Evolutionary conservation across 2,797 vertebrate genomes (phyloP), one percentile per base, ranked within the genome.

Genomic region (Danio aesculapii): DNA sequence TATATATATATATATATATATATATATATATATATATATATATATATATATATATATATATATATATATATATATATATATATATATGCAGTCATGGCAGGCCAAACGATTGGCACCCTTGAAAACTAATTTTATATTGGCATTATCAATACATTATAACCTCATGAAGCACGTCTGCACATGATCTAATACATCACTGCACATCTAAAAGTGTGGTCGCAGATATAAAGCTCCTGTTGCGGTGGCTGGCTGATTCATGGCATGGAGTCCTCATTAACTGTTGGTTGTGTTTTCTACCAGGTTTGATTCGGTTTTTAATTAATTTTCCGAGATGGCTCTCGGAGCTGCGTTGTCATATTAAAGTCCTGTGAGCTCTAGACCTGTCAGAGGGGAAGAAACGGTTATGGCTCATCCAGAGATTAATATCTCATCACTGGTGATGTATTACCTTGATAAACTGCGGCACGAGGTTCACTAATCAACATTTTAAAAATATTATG

Each of bases 401-500:
- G 74, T 81, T 58, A 52, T 84, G 83, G 78, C 83, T 81, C 83
- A 84, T 84, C 74, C 76, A 59, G 75, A 69, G 81, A 81, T 81
- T 85, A 85, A 85, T 85, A 83, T 81, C 81, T 81, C 69, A 83
- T 74, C 70, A 76, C 69, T 64, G 21, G 49, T 83, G 81, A 85
- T 85, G 69, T 81, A 83, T 76, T 83, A 81, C 84, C 49, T 81
- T 78, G 81, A 85, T 85, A 85, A 83, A 83, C 81, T 78, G 77
- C 49, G 41, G 79, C 78, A 63, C 57, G 58, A 70, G 81, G 69
- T 78, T 80, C 78, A 83, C 81, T 85, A 81, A 86, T 84, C 76
- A 84, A 82, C 79, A 84, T 79, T 79, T 79, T 49, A 79, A 82
- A 82, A 82, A 86, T 76, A 77, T 84, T 79, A 80, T 78, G 58